Evolutionary conservation across 2,113 vertebrate genomes (phyloP).

Genomic region (Crypturellus undulatus): DNA sequence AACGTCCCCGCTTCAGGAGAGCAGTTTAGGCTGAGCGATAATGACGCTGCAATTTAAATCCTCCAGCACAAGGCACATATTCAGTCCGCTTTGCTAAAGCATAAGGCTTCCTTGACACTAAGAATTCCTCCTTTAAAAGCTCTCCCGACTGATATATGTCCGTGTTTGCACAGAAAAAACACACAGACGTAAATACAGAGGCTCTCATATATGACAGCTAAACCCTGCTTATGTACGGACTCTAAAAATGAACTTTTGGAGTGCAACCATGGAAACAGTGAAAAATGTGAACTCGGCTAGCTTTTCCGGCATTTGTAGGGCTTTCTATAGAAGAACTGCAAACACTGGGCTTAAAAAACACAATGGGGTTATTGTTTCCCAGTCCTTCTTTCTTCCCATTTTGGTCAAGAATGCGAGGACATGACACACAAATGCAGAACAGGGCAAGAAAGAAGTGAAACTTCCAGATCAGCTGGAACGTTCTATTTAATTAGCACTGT

Average conservation of each 20-base stretch:
- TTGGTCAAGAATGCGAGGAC: not conserved
- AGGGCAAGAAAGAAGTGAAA: not conserved
- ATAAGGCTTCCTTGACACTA: not conserved
- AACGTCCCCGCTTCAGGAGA: not conserved
- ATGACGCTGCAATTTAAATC: not conserved
- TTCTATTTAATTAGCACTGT: not conserved
- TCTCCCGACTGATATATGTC: not conserved
- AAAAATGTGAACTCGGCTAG: not conserved
- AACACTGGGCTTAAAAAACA: not conserved
- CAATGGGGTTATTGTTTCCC: not conserved
- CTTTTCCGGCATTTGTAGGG: not conserved
- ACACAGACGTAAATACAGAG: not conserved
- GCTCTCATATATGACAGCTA: not conserved
- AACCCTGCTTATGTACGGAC: not conserved
- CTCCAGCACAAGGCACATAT: not conserved
- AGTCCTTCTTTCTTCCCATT: not conserved
- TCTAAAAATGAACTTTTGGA: not conserved
- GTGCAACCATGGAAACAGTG: not conserved
- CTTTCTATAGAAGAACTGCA: not conserved
- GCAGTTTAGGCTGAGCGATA: not conserved
- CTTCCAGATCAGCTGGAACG: not conserved
- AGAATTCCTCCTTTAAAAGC: not conserved
- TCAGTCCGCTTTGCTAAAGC: not conserved
- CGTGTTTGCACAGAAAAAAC: not conserved
- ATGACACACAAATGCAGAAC: not conserved